phyloP scores from a whole-genome alignment of 2,113 vertebrate species.

The Naja naja region DNA sequence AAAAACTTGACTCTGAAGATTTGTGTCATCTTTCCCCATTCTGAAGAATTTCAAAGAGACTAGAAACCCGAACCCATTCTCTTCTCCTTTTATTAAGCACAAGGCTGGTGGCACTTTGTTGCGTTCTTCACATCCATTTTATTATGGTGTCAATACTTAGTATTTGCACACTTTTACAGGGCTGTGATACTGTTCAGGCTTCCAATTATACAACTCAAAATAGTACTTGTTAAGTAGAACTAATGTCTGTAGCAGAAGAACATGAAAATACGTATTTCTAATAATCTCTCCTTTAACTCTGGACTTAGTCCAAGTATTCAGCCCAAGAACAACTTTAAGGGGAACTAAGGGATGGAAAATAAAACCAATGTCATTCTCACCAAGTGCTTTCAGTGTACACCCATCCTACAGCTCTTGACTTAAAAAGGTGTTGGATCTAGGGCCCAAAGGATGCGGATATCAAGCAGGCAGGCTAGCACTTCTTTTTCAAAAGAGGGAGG shows the following conservation, averaged over 20 bases:
- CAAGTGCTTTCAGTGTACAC: background rate
- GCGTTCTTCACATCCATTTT: background rate
- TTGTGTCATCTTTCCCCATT: background rate
- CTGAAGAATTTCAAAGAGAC: background rate
- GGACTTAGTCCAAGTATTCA: background rate
- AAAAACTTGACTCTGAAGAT: background rate
- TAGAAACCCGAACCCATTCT: background rate
- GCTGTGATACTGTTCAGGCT: background rate
- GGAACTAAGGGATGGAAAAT: background rate
- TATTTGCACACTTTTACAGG: slow-evolving; percentile 16
- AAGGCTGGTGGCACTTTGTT: background rate
- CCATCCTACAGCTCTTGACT: background rate
- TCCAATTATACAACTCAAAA: slow-evolving; percentile 14
- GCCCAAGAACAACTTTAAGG: background rate
- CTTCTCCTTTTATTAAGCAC: background rate
- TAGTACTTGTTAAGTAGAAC: background rate
- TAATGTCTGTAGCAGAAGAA: background rate
- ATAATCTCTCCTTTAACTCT: background rate
- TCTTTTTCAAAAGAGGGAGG: background rate
- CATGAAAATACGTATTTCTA: background rate
- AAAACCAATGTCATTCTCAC: background rate
- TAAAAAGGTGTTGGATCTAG: background rate
- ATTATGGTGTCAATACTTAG: slow-evolving; percentile 25
- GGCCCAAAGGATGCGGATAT: background rate
- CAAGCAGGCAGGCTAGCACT: background rate